Conservation (phyloP, 2,113 vertebrate species). For the Phoenicopterus ruber region DNA sequence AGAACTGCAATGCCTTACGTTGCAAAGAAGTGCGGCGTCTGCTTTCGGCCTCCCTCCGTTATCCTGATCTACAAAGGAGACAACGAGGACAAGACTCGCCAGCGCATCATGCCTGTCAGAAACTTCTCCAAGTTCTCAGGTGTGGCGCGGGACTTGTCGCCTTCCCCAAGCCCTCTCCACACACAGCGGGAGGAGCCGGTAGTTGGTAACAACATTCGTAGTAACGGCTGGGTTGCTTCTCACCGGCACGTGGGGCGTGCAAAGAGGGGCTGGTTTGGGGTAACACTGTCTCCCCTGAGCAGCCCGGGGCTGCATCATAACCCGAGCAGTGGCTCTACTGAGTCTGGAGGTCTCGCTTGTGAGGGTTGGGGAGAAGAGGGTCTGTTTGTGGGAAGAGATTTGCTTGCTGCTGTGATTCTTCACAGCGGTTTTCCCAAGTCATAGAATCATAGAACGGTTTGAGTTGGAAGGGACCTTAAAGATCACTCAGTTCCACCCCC, state of each 20-base stretch:
- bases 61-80: constrained; percentile 83
- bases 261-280: background rate
- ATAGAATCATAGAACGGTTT: no score
- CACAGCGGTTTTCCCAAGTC: background rate
- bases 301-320: background rate
- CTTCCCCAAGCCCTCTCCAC: background rate
- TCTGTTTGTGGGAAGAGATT: background rate
- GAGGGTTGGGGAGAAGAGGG: background rate
- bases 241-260: background rate
- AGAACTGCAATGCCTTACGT: constrained; percentile 69
- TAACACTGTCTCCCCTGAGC: fast-evolving
- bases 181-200: background rate
- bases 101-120: constrained; percentile 88
- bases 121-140: constrained; percentile 88
- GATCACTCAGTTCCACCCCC: no score
- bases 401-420: background rate
- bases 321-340: background rate
- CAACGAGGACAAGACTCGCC: constrained; percentile 72
- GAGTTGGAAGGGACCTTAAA: no score
- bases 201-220: background rate
- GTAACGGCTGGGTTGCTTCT: background rate
- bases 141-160: constrained; percentile 13
- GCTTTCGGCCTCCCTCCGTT: constrained; percentile 86
- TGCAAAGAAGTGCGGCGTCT: constrained; percentile 88
- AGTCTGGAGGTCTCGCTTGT: background rate